Percentiles rank a stretch among this genome's conserved stretches.
Conservation (phyloP, 1,140 invertebrate species). For the Panagrolaimus sp. region DNA sequence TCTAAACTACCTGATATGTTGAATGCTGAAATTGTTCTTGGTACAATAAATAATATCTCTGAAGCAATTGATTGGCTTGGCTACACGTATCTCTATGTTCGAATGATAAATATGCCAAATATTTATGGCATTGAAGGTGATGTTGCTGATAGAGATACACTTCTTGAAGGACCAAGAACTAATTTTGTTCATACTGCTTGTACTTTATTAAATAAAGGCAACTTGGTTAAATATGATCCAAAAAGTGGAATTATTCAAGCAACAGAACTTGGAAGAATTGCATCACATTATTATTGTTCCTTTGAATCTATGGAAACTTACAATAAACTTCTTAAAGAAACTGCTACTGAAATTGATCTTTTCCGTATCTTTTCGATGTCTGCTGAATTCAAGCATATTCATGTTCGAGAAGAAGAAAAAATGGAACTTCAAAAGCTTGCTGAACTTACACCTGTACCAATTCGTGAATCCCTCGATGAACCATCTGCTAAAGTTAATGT, state of each 20-base stretch:
- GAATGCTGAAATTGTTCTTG: slow-evolving; percentile 94
- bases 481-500: slow-evolving; percentile 77
- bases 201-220: slow-evolving; percentile 78
- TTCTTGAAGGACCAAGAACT: slow-evolving; percentile 79
- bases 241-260: slow-evolving; percentile 87
- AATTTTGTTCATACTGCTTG: slow-evolving; percentile 95
- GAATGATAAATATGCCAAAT: slow-evolving; percentile 71
- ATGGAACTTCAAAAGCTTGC: slow-evolving; percentile 91
- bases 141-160: slow-evolving; percentile 69
- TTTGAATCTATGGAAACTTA: slow-evolving; percentile 93
- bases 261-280: slow-evolving; percentile 89
- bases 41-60: slow-evolving; percentile 85
- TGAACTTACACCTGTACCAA: slow-evolving; percentile 94
- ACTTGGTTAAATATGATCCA: slow-evolving; percentile 88
- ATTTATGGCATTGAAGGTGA: slow-evolving; percentile 83
- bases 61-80: slow-evolving; percentile 93
- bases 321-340: slow-evolving; percentile 91
- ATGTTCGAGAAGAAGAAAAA: slow-evolving; percentile 93
- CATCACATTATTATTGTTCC: slow-evolving; percentile 95
- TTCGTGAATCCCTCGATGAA: slow-evolving; percentile 97
- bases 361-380: slow-evolving; percentile 98
- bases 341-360: slow-evolving; percentile 91
- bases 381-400: slow-evolving; percentile 84
- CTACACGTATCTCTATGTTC: slow-evolving; percentile 92
- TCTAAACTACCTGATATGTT: slow-evolving; percentile 81